Base-by-base conservation (phyloP, 2,888 invertebrate genomes). In the Clostera curtula region DNA sequence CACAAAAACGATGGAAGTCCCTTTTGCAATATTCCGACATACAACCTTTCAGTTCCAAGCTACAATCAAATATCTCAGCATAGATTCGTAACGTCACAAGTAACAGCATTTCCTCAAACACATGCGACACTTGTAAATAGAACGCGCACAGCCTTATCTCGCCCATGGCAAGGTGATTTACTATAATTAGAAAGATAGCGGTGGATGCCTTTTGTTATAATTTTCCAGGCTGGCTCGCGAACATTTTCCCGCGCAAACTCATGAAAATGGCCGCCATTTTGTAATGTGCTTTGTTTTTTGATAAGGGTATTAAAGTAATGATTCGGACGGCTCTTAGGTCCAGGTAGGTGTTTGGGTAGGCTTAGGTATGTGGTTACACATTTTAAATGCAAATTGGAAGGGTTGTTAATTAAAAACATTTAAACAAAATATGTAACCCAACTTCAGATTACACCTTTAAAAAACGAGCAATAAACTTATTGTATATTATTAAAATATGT, bases 181-280 rank as follows among this genome's bases (percentile, higher is more conserved):
- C 77, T 77, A 82, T 85, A 85, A 85, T 85, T 84, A 84, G 80
- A 80, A 76, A 85, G 85, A 85, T 85, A 85, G 83, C 83, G 79
- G 74, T 76, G 71, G 82, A 79, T 76, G 80, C 79, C 82, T 82
- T 79, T 83, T 83, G 82, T 82, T 82, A 82, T 82, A 82, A 83
- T 82, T 83, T 83, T 80, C 76, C 79, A 74, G 80, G 73, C 75
- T 63, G 70, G 69, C 69, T 72, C 73, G 70, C 73, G 73, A 73
- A 64, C 71, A 64, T 66, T 79, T 79, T 74, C 74, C 73, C 77
- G 76, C 71, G 73, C 74, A 71, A 77, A 77, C 76, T 79, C 75
- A 71, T 73, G 77, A 75, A 80, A 82, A 77, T 65, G 73, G 69
- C 68, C 57, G 76, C 80, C 80, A 79, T 82, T 80, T 82, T 79